These are phyloP conservation scores for Lamproptera curius DNA, from an alignment of 2,888 invertebrate genomes.

Conservation along the genomic window DNA sequence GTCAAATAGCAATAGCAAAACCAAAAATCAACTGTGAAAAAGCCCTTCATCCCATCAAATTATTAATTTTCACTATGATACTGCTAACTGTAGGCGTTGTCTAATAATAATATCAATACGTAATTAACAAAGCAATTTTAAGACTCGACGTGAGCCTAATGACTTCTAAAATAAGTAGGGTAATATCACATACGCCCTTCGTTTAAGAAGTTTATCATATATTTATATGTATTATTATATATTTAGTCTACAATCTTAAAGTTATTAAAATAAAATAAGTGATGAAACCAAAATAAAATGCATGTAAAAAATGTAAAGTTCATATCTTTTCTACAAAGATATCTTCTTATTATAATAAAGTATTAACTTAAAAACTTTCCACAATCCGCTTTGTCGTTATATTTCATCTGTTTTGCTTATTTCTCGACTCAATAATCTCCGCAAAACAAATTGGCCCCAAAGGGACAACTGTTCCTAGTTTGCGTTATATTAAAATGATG, in stretches of 20 bases:
- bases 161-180: constrained; percentile 9
- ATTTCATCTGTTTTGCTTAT: constrained; percentile 22
- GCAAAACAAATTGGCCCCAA: constrained; percentile 50
- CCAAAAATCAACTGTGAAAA: too few species aligned
- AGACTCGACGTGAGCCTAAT: constrained; percentile 18
- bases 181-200: background rate
- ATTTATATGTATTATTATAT: background rate
- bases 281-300: too few species aligned
- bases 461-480: constrained; percentile 29
- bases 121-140: constrained; percentile 12
- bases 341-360: background rate
- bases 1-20: too few species aligned
- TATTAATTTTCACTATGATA: background rate
- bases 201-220: background rate
- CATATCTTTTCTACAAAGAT: background rate
- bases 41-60: too few species aligned
- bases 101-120: constrained; percentile 1
- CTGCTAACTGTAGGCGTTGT: background rate
- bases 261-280: too few species aligned
- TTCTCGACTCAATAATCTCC: constrained; percentile 21
- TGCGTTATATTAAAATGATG: constrained; percentile 37
- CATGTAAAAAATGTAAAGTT: too few species aligned
- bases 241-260: too few species aligned
- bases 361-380: background rate
- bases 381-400: background rate